These are phyloP conservation scores for Tiliqua scincoides DNA, from an alignment of 2,113 vertebrate genomes.

Conservation along the genomic window DNA sequence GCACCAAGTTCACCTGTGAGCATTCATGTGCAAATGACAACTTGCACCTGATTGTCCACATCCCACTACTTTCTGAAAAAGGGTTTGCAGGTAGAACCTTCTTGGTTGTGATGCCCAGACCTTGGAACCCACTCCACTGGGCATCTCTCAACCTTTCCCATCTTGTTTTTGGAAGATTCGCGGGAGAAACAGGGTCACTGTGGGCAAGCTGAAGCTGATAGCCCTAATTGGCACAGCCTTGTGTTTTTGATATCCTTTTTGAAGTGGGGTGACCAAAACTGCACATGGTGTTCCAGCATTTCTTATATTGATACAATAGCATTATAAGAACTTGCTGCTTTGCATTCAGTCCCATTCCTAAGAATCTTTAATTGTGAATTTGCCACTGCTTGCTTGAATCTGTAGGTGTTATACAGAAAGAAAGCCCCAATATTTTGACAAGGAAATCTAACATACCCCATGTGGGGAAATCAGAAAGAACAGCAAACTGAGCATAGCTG, in stretches of 20 bases:
- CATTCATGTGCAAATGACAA: background rate
- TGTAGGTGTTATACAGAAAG: background rate
- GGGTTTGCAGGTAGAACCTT: too few relatives aligned
- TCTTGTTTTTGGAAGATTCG: too few relatives aligned
- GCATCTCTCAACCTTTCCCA: too few relatives aligned
- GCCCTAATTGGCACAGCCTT: background rate
- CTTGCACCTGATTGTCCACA: too few relatives aligned
- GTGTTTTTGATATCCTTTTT: background rate
- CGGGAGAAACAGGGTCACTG: too few relatives aligned
- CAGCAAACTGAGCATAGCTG: background rate
- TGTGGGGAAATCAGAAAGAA: accelerated
- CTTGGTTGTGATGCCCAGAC: too few relatives aligned
- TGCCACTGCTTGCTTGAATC: background rate
- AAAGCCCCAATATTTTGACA: background rate
- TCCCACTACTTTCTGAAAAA: too few relatives aligned
- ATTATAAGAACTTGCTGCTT: too few relatives aligned
- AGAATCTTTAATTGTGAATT: background rate
- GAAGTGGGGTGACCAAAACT: background rate
- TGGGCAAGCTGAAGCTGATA: too few relatives aligned
- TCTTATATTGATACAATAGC: background rate
- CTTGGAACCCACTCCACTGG: too few relatives aligned
- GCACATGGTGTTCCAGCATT: background rate
- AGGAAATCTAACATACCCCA: background rate
- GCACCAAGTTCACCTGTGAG: background rate
- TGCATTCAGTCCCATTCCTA: background rate